A percentile compares a stretch with the other conserved stretches of the same genome.
Evolutionary conservation across 92 coral and sea anemone genomes (phyloP).

Genomic region (Epizoanthus illoricatus): DNA sequence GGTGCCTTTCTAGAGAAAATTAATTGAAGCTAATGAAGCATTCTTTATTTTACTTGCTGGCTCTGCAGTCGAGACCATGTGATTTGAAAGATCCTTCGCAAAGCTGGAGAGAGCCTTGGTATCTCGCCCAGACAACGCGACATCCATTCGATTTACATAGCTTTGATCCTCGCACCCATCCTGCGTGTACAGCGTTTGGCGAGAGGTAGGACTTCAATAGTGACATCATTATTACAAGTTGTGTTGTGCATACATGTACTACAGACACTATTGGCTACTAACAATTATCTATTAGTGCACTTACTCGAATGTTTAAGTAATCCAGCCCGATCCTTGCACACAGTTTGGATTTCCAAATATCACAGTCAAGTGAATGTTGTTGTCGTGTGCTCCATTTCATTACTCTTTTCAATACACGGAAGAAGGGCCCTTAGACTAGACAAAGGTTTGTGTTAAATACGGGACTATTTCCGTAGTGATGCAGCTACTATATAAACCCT

Average conservation of each 20-base stretch:
- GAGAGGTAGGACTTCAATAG: slow-evolving; percentile 71
- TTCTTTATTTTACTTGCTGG: slow-evolving; percentile 31
- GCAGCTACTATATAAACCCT: slow-evolving; percentile 18
- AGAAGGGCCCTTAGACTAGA: slow-evolving; percentile 9
- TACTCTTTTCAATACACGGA: slow-evolving; percentile 14
- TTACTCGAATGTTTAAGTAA: slow-evolving; percentile 19
- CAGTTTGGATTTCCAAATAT: slow-evolving; percentile 12
- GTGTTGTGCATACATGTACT: not conserved
- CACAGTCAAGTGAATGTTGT: not conserved
- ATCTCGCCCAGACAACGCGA: slow-evolving; percentile 75
- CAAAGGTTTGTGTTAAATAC: slow-evolving; percentile 31
- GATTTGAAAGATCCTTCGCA: slow-evolving; percentile 80
- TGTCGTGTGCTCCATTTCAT: slow-evolving; percentile 2
- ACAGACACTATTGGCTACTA: slow-evolving; percentile 55
- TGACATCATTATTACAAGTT: not conserved
- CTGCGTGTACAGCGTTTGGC: slow-evolving; percentile 88
- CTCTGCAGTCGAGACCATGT: slow-evolving; percentile 83
- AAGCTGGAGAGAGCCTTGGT: slow-evolving; percentile 86
- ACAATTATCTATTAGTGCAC: slow-evolving; percentile 54
- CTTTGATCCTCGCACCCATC: slow-evolving; percentile 83
- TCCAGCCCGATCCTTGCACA: not conserved
- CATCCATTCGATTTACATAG: slow-evolving; percentile 83
- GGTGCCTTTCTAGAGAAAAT: not conserved
- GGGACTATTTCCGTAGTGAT: slow-evolving; percentile 26
- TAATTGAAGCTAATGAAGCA: slow-evolving; percentile 36